Evolutionary conservation across 1,140 invertebrate species (phyloP).

Genomic region (Agrypnia vestita): DNA sequence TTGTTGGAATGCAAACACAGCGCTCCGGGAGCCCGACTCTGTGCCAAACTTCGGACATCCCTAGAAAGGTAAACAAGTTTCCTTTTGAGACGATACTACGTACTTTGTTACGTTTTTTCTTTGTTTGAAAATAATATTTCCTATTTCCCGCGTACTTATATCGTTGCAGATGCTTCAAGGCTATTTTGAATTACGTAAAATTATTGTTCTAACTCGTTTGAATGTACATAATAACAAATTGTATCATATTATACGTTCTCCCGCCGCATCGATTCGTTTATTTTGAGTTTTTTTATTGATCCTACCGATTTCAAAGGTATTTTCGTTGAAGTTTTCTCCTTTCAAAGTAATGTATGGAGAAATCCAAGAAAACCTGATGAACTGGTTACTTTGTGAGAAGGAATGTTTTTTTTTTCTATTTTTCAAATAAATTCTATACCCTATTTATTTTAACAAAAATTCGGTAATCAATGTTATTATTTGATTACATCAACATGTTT

Average conservation of each 20-base stretch:
- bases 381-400: too few relatives aligned
- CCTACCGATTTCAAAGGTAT: background rate
- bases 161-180: background rate
- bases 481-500: background rate
- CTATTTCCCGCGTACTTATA: too few relatives aligned
- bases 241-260: too few relatives aligned
- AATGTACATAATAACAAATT: too few relatives aligned
- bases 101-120: background rate
- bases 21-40: constrained; percentile 80
- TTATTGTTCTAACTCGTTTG: background rate
- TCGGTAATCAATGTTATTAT: too few relatives aligned
- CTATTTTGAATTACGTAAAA: constrained; percentile 43
- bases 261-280: too few relatives aligned
- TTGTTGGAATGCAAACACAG: constrained; percentile 80
- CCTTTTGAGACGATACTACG: background rate
- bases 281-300: background rate
- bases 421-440: too few relatives aligned
- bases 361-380: too few relatives aligned
- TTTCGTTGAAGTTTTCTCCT: background rate
- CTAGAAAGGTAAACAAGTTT: constrained; percentile 73
- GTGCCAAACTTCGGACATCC: constrained; percentile 76
- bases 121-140: too few relatives aligned
- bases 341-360: background rate
- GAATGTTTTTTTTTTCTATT: too few relatives aligned
- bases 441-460: too few relatives aligned